Base-by-base conservation (phyloP, 37 sponge, comb jelly and placozoan genomes). In the Theonella swinhoei region DNA sequence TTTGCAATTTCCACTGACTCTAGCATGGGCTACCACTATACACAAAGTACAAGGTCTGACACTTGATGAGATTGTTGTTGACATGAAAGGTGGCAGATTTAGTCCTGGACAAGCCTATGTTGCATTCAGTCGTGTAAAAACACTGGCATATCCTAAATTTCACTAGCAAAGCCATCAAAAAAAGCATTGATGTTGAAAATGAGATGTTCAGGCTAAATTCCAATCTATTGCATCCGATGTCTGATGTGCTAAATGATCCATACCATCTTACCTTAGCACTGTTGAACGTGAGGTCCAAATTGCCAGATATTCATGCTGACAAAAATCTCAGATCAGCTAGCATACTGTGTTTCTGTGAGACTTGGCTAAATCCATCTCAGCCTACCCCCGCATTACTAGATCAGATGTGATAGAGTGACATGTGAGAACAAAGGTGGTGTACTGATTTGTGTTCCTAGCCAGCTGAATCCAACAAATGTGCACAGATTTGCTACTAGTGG, bases 21-120 rank as follows among this genome's bases (percentile, higher is more conserved):
- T 47, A 47, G 54, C 54, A 47, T 47, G 54, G 54, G 54, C 54
- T 47, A 47, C n/a, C n/a, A n/a, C n/a, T n/a, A n/a, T n/a, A n/a
- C n/a, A n/a, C n/a, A 77, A 77, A 77, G 78, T 77, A 62, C 78
- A 77, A 34, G 78, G 78, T 7, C n/a, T 77, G 65, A 77, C 78
- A 77, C 24, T 77, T n/a, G 78, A 77, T n/a, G 47, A 37, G 26
- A 81, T 82, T 83, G 84, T 82, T 80, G 73, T 76, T 60, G 75
- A 86, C 24, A 72, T 65, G 87, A 79, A 66, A 34, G 78, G 78
- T 62, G 39, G 24, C 35, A 23, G 75, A 28, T 75, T 78, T 28
- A 67, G 19, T 80, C 61, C 80, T 40, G 78, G 78, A 14, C 78
- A 77, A 17, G 39, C 39, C 20, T 77, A 77, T 77, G 78, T 77